Base-by-base conservation (phyloP, 2,888 invertebrate genomes). In the Drosophila cognata region DNA sequence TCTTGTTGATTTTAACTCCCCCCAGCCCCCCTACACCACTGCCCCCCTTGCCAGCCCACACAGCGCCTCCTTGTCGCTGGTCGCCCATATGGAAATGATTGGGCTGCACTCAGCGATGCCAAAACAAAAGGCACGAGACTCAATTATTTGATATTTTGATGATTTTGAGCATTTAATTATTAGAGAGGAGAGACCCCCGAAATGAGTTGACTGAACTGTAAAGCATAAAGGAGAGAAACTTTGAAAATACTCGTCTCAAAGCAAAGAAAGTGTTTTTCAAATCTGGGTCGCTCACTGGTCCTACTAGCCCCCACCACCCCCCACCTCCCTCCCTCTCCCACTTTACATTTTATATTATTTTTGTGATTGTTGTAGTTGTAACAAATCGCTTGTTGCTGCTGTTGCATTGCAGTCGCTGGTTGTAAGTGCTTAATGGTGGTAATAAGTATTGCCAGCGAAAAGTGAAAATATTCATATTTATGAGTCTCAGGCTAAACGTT, bases 231-330 rank as follows among this genome's bases (percentile, higher is more conserved):
- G 48, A 66, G 82, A 69, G 82, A 81, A 79, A 79, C 50, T 81
- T 55, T 36, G 2, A 35, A 43, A 8, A 51, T 38, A 66, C 71
- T 38, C 28, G 56, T n/a, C 38, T 64, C 70, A 72, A 82, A 68
- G 80, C 74, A 76, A 85, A 85, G 85, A 85, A 89, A 85, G 89
- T 85, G 88, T 84, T 69, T 88, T 87, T 84, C 51, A 71, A 84
- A 89, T 81, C 75, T 87, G 72, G 88, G 84, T 84, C 84, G 69
- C 63, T 48, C 63, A 51, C 38, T 58, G 58, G 46, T 53, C 28
- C 28, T 10, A 2, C 11, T 33, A 33, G 33, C 33, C 59, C 60
- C 50, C 58, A 21, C 21, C 21, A 21, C 50, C n/a, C 64, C 46
- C 25, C 31, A 13, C 43, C 36, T 7, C 13, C 21, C 13, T 16